Evolutionary conservation across 2,797 vertebrate species (phyloP).

Genomic region (Chelon labrosus): DNA sequence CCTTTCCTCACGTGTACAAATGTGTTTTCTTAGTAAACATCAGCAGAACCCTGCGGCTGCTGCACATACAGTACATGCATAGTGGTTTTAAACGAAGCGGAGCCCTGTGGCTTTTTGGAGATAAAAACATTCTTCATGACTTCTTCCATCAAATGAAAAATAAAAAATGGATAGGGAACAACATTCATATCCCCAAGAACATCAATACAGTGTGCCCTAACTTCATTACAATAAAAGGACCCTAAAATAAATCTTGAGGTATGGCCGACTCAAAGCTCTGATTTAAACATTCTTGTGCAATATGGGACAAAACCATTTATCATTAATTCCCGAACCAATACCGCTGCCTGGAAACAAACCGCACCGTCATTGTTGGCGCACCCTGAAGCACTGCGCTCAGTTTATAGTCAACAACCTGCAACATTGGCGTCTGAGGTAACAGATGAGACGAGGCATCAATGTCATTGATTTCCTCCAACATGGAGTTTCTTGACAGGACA

Average conservation of each 20-base stretch:
- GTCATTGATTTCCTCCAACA: conserved; percentile 59
- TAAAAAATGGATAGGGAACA: conserved; percentile 29
- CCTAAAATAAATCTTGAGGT: conserved; percentile 52
- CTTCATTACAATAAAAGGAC: conserved; percentile 45
- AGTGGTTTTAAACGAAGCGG: conserved; percentile 20
- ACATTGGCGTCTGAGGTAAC: conserved; percentile 64
- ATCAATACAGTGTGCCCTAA: conserved; percentile 40
- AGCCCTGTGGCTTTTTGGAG: conserved; percentile 8
- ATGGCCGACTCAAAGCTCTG: conserved; percentile 32
- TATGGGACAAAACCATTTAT: conserved; percentile 43
- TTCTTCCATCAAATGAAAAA: conserved; percentile 28
- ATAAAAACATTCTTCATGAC: conserved; percentile 44
- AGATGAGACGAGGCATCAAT: conserved; percentile 48
- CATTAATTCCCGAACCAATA: conserved; percentile 23
- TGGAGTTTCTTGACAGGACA: conserved; percentile 54
- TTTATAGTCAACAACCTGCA: conserved; percentile 31
- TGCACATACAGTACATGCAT: conserved; percentile 30
- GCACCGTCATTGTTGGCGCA: conserved; percentile 21
- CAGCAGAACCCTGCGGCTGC: conserved; percentile 12
- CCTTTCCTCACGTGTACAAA: background rate
- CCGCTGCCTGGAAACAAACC: conserved; percentile 24
- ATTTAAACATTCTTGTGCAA: conserved; percentile 60
- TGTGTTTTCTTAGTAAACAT: conserved; percentile 15
- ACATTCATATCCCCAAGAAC: conserved; percentile 28
- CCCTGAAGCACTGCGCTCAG: conserved; percentile 11